Base-by-base conservation (phyloP, 2,888 invertebrate genomes). In the Flexamia atlantica region DNA sequence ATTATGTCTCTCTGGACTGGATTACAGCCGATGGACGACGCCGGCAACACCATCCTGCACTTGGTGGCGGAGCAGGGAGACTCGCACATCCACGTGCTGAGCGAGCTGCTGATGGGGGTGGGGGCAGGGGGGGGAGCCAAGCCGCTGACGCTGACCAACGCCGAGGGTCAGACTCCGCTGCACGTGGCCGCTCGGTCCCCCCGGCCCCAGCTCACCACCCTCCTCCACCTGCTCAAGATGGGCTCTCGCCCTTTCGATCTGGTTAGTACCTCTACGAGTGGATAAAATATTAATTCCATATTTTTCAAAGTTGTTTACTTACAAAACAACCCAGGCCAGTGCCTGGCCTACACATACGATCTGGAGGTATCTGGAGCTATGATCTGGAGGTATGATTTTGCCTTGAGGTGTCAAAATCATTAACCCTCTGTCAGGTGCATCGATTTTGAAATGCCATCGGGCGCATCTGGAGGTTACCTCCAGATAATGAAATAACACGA, bases 61-160 rank as follows among this genome's bases (percentile, higher is more conserved):
- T 17, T 68, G 9, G 32, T 68, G 68, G 68, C 68, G 7, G 68
- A 68, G 68, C 68, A 32, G 30, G 68, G 68, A 2, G 68, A 68
- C 14, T 68, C 68, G 7, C 68, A 68, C 68, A 68, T 32, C 10
- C 32, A 68, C 14, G 68, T 68, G 28, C 32, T 68, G 68, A 68
- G 68, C 17, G 68, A 68, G n/a, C 68, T 68, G 30, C 30, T 68
- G 30, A 68, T 68, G 68, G 68, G 30, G 5, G 30, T 32, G 30
- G 68, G 68, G 7, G 30, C 17, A 1, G n/a, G 30, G n/a, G 30
- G 5, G 3, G n/a, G 30, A 17, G 17, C 5, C 50, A 60, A 60
- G 60, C 60, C 60, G 1, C 25, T 60, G 14, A 3, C 23, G 14
- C 2, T 72, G 23, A 1, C 72, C 23, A 72, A 72, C 42, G n/a